These are phyloP conservation scores for Xanthorhoe spadicearia DNA, from an alignment of 2,888 invertebrate species.

Conservation along the genomic window DNA sequence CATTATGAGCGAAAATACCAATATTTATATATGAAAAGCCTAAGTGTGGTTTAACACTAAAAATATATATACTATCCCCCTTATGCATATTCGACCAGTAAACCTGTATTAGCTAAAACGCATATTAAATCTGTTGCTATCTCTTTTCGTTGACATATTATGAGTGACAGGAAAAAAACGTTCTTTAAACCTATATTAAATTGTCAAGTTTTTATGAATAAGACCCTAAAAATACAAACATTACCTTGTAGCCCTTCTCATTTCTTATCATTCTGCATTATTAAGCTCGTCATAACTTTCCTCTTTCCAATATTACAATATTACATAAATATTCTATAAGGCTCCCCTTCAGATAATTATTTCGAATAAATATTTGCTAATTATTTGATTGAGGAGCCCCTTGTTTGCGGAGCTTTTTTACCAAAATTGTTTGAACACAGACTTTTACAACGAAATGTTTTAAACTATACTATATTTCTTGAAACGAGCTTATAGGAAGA, in stretches of 20 bases:
- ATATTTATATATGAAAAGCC: too few relatives aligned
- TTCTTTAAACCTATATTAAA: too few relatives aligned
- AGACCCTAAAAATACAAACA: not conserved
- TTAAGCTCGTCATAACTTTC: slow-evolving; percentile 30
- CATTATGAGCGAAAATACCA: not conserved
- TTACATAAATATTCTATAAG: slow-evolving; percentile 43
- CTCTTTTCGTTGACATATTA: too few relatives aligned
- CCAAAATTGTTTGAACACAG: slow-evolving; percentile 14
- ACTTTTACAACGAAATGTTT: slow-evolving; percentile 4
- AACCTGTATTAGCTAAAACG: too few relatives aligned
- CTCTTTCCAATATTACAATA: slow-evolving; percentile 28
- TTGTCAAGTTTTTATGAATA: too few relatives aligned
- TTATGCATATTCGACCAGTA: too few relatives aligned
- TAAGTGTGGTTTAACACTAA: too few relatives aligned
- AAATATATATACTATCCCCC: too few relatives aligned
- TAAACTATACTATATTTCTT: too few relatives aligned
- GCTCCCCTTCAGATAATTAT: slow-evolving; percentile 61
- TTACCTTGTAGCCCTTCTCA: not conserved
- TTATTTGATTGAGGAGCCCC: slow-evolving; percentile 63
- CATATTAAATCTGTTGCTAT: too few relatives aligned
- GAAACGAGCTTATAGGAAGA: too few relatives aligned
- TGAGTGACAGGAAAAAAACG: too few relatives aligned
- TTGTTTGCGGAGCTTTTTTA: slow-evolving; percentile 31
- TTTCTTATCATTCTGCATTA: slow-evolving; percentile 21
- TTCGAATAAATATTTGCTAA: slow-evolving; percentile 66